phyloP scores from a whole-genome alignment of 1,140 invertebrate genomes.

The Berghia stephanieae region DNA sequence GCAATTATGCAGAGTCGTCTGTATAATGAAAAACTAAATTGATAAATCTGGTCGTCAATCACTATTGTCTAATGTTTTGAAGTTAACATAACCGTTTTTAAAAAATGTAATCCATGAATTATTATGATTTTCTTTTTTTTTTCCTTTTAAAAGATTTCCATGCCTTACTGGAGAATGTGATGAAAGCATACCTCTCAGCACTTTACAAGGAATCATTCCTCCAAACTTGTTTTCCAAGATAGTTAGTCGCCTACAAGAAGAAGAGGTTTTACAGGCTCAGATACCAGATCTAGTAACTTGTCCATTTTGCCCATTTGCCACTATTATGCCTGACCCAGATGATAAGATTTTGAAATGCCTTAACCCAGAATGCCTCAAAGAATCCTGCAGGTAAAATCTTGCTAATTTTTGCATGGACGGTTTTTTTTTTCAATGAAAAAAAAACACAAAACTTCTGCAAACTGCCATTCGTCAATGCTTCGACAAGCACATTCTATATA shows the following conservation, averaged over 20 bases:
- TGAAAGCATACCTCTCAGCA: conserved; percentile 46
- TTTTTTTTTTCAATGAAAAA: neutral
- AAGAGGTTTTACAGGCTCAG: conserved; percentile 72
- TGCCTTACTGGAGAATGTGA: conserved; percentile 67
- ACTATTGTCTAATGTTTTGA: too few species aligned
- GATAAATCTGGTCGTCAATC: too few species aligned
- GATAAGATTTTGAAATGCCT: conserved; percentile 75
- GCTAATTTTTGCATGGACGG: too few species aligned
- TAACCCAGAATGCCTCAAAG: conserved; percentile 75
- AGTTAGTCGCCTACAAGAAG: conserved; percentile 69
- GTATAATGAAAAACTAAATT: too few species aligned
- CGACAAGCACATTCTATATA: too few species aligned
- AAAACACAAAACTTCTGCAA: neutral
- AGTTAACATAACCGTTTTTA: too few species aligned
- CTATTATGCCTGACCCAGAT: conserved; percentile 70
- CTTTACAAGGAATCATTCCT: conserved; percentile 65
- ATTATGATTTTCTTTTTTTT: neutral
- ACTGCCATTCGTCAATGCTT: too few species aligned
- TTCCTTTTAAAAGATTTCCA: conserved; percentile 57
- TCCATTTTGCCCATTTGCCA: conserved; percentile 75
- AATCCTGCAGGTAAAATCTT: conserved; percentile 72
- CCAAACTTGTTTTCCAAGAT: conserved; percentile 71
- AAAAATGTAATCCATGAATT: conserved; percentile 10
- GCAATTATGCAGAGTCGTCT: too few species aligned
- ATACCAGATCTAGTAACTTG: conserved; percentile 73